A percentile compares a stretch with the other conserved stretches of the same genome.
phyloP scores from a whole-genome alignment of 2,888 invertebrate genomes.

The Eilema depressum region DNA sequence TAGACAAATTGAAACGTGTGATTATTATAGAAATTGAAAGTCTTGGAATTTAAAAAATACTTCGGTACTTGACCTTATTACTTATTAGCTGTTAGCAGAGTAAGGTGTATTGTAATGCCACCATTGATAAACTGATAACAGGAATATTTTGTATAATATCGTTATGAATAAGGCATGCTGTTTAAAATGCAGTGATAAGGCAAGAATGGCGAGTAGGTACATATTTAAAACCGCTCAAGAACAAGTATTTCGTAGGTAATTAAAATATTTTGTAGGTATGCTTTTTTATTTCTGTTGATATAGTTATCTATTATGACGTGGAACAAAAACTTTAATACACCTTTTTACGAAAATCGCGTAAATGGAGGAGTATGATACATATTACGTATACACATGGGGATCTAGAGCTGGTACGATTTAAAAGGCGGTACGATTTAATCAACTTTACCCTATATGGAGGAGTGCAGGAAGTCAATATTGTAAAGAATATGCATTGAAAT shows the following conservation, averaged over 20 bases:
- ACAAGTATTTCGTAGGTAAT: neutral
- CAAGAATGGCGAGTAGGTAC: neutral
- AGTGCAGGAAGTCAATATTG: no score
- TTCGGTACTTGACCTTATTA: neutral
- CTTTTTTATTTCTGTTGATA: neutral
- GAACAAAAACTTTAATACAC: neutral
- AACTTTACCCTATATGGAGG: no score
- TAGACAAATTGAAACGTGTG: no score
- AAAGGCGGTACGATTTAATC: no score
- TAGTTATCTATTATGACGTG: neutral
- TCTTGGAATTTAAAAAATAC: no score
- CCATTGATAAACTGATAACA: slow-evolving; percentile 4
- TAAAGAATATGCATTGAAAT: no score
- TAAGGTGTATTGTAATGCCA: neutral
- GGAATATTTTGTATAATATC: neutral
- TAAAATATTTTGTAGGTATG: neutral
- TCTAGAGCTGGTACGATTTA: no score
- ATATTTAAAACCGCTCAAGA: neutral
- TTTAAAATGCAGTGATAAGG: slow-evolving; percentile 3
- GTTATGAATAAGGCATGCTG: neutral
- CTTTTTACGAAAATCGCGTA: neutral
- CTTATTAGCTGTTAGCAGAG: neutral
- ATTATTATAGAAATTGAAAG: no score
- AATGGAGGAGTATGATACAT: neutral
- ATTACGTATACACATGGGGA: no score